Conservation (phyloP, 2,888 invertebrate species). For the Dinocampus coccinellae region DNA sequence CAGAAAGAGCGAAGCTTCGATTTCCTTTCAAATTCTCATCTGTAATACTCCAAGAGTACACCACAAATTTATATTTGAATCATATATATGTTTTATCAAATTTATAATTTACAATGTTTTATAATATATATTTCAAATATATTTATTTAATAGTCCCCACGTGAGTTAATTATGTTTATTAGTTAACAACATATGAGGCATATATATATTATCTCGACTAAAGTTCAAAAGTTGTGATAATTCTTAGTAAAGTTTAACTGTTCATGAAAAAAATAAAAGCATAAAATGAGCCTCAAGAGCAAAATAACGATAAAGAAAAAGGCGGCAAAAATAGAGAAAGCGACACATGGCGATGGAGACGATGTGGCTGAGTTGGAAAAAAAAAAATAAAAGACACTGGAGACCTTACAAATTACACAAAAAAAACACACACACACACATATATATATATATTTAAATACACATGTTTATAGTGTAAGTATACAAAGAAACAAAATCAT, state of each 20-base stretch:
- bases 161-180: not conserved
- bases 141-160: not conserved
- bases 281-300: not conserved
- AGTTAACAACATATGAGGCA: not conserved
- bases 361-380: no score
- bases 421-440: no score
- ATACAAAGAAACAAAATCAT: constrained; percentile 14
- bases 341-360: no score
- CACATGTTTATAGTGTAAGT: not conserved
- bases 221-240: not conserved
- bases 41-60: no score
- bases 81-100: no score
- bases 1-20: constrained; percentile 10
- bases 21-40: not conserved
- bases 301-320: not conserved
- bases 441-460: no score
- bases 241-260: not conserved
- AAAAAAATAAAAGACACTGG: constrained; percentile 9
- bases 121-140: no score
- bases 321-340: constrained; percentile 13
- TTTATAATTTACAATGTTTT: no score
- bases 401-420: not conserved
- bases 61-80: no score
- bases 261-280: not conserved
- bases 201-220: not conserved